Percentiles rank a stretch among this genome's conserved stretches.
These are phyloP conservation scores for Urocitellus parryii DNA, from an alignment of 2,113 vertebrate genomes.

Conservation along the genomic window DNA sequence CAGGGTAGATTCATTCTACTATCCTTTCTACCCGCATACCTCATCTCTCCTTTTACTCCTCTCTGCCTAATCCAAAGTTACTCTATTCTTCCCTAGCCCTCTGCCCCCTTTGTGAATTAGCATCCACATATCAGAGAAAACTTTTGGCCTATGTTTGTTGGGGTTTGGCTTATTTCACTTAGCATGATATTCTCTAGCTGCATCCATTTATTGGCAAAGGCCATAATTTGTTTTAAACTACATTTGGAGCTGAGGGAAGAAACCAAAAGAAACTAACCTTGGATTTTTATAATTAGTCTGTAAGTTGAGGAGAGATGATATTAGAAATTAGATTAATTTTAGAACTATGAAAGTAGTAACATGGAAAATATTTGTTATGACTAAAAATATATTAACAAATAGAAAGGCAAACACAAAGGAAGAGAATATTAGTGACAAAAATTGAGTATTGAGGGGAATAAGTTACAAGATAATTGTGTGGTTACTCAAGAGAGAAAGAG, in stretches of 20 bases:
- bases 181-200: too few relatives aligned
- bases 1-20: too few relatives aligned
- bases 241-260: not conserved
- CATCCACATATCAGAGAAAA: too few relatives aligned
- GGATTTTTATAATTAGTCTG: not conserved
- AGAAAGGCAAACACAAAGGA: not conserved
- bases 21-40: too few relatives aligned
- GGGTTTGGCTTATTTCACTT: too few relatives aligned
- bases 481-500: not conserved
- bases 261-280: not conserved
- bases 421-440: not conserved
- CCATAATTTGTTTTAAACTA: not conserved
- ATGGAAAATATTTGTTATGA: not conserved
- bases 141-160: too few relatives aligned
- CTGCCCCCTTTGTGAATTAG: too few relatives aligned
- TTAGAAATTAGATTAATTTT: not conserved
- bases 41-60: too few relatives aligned
- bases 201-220: too few relatives aligned
- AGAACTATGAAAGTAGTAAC: not conserved
- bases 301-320: not conserved
- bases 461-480: not conserved
- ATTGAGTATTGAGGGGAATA: not conserved
- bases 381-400: not conserved
- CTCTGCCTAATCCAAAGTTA: too few relatives aligned
- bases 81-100: too few relatives aligned